Evolutionary conservation across 2,797 vertebrate genomes (phyloP).

Genomic region (Protosalanx chinensis): DNA sequence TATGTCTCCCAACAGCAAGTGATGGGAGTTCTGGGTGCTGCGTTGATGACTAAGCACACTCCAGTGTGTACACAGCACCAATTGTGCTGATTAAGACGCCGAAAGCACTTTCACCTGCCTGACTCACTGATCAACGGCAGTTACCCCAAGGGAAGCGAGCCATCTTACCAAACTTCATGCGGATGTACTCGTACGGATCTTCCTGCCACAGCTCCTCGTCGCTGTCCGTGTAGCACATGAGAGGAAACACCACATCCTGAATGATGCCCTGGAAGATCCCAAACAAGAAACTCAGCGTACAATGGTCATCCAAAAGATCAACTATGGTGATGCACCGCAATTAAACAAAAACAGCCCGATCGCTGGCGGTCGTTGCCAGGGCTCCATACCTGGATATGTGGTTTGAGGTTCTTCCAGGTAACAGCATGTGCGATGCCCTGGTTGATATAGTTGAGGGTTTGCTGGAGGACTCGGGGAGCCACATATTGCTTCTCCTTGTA

Average conservation of each 20-base stretch:
- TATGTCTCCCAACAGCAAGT: no score
- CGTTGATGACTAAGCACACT: no score
- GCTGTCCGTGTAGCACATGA: conserved; percentile 99
- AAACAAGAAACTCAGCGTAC: background rate
- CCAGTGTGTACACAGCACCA: no score
- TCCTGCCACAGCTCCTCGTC: conserved; percentile 99
- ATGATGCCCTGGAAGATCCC: conserved; percentile 88
- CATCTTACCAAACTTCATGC: conserved; percentile 96
- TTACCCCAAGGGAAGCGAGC: no score
- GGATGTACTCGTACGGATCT: conserved; percentile 99
- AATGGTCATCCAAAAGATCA: background rate
- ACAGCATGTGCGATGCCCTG: conserved; percentile 97
- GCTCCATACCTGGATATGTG: conserved; percentile 89
- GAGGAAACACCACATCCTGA: conserved; percentile 99
- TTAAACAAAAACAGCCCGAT: background rate
- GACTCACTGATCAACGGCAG: background rate
- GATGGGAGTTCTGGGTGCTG: no score
- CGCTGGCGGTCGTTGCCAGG: background rate
- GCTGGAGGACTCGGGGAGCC: conserved; percentile 96
- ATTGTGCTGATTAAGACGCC: no score
- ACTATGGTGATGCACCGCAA: background rate
- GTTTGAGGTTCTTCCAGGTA: conserved; percentile 98
- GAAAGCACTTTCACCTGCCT: background rate
- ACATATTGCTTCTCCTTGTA: conserved; percentile 98
- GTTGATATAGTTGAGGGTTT: conserved; percentile 98